A percentile compares a stretch with the other conserved stretches of the same genome.
Conservation (phyloP, 2,797 vertebrate species). For the Acropternis orthonyx region DNA sequence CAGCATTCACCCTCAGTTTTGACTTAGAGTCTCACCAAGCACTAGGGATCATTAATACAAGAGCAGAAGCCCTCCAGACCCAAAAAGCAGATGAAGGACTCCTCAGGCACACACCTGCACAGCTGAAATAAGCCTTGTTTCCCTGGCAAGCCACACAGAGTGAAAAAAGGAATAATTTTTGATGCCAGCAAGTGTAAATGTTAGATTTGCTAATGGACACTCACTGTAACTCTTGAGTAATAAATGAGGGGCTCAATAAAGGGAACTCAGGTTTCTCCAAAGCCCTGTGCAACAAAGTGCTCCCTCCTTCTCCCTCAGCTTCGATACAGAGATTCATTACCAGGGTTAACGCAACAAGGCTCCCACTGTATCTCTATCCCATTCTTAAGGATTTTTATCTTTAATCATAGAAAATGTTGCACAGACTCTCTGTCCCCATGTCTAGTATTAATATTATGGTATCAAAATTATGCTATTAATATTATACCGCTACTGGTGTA, state of each 20-base stretch:
- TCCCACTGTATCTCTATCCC: not conserved
- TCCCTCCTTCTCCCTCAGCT: not conserved
- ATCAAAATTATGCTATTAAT: not conserved
- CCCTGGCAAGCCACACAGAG: not conserved
- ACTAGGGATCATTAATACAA: not conserved
- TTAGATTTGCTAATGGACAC: not conserved
- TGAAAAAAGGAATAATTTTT: not conserved
- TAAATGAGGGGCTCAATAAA: not conserved
- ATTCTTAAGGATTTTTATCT: not conserved
- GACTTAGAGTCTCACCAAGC: fast-evolving
- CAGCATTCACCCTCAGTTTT: not conserved
- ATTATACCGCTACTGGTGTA: not conserved
- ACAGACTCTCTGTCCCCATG: not conserved
- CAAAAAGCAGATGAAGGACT: not conserved
- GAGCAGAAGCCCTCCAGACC: not conserved
- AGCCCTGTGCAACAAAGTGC: not conserved
- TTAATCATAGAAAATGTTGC: not conserved
- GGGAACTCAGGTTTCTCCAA: not conserved
- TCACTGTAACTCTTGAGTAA: not conserved
- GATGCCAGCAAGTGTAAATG: not conserved
- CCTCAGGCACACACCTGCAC: not conserved
- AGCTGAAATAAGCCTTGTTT: not conserved
- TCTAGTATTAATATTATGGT: not conserved
- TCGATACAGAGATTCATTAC: not conserved
- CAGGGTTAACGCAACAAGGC: not conserved